A percentile compares a stretch with the other conserved stretches of the same genome.
These are phyloP conservation scores for Cryptotis parvus DNA, from an alignment of 2,113 vertebrate genomes.

Conservation along the genomic window DNA sequence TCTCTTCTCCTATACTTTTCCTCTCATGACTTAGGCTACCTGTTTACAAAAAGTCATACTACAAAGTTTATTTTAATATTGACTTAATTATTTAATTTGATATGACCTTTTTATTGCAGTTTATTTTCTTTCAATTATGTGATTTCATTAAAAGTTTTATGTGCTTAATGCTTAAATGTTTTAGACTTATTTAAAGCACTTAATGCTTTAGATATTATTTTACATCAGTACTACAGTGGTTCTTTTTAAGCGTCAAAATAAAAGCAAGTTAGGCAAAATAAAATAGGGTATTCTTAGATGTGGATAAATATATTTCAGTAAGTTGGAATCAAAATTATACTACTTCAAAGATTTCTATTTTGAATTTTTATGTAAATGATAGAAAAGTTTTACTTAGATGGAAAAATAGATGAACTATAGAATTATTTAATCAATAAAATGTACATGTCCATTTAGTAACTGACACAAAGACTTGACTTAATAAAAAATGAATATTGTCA, in stretches of 20 bases:
- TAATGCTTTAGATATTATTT: not conserved
- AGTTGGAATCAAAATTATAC: not conserved
- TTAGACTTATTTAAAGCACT: too few relatives aligned
- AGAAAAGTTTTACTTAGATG: not conserved
- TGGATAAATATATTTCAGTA: not conserved
- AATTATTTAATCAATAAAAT: not conserved
- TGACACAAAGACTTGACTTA: too few relatives aligned
- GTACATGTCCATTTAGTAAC: not conserved
- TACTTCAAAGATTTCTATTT: not conserved
- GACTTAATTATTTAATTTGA: not conserved
- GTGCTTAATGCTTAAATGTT: not conserved
- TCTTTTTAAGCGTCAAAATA: constrained; percentile 28
- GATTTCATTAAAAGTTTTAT: not conserved
- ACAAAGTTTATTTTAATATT: not conserved
- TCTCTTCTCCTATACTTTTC: accelerated
- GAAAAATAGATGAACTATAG: not conserved
- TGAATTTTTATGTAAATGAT: not conserved
- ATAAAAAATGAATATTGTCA: too few relatives aligned
- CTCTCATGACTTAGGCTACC: not conserved
- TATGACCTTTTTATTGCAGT: not conserved
- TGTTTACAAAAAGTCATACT: not conserved
- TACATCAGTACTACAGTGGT: not conserved
- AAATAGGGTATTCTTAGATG: not conserved
- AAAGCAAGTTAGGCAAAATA: not conserved
- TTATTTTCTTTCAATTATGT: not conserved